Base-by-base conservation (phyloP, 1,140 invertebrate genomes). In the Drosophila ironensis region DNA sequence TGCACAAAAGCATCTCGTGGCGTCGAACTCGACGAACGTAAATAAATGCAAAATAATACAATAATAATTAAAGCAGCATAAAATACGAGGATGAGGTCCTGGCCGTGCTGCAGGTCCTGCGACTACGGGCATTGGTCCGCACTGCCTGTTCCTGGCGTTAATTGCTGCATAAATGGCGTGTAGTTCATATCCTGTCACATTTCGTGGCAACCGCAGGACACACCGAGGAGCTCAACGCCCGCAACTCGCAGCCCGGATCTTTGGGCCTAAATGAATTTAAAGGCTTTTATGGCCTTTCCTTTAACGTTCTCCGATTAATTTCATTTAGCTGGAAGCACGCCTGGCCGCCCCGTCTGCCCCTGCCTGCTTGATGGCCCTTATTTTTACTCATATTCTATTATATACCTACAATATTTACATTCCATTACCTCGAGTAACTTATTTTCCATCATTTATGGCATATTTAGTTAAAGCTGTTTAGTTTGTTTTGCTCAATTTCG, bases 21-120 rank as follows among this genome's bases (percentile, higher is more conserved):
- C 7, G 28, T 20, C 33, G 47, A 9, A 40, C 27, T 52, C 48
- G 35, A 52, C 41, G 68, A 42, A 69, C 51, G 78, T 86, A 78
- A 84, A 82, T 78, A 86, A 82, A 78, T 82, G 78, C 63, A 86
- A 84, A 80, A 80, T 86, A 84, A 86, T 86, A 71, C 73, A 86
- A 84, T 84, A 86, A 86, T 86, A 74, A 86, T 84, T 86, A 80
- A 84, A 80, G 73, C 63, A 51, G 64, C 42, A 67, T 57, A 61
- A 60, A 73, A 64, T 57, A 40, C 59, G 24, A 30, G 14, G 20
- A n/a, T 35, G 28, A 20, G 50, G 24, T 54, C 38, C 47, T 42
- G 40, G 40, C 19, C 38, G 46, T 35, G 33, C 25, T 25, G 33
- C 33, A 44, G 30, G 46, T 76, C 42, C 30, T 57, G 56, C 40